phyloP scores from a whole-genome alignment of 2,888 invertebrate species.

The Trissolcus japonicus region DNA sequence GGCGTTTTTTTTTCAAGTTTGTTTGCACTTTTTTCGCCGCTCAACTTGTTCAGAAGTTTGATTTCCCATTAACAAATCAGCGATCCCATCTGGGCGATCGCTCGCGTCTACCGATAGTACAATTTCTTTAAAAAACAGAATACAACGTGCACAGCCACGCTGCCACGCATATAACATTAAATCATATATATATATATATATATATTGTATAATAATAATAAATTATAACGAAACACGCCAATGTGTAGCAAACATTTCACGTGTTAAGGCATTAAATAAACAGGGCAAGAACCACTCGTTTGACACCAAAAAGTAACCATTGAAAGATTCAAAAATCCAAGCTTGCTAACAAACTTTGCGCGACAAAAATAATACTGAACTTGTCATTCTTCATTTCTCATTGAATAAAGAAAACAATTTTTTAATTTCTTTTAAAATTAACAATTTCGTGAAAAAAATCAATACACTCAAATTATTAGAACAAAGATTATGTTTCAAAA shows the following conservation, averaged over 20 bases:
- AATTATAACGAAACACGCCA: constrained; percentile 26
- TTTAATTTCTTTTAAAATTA: too few species aligned
- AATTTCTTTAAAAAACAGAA: constrained; percentile 50
- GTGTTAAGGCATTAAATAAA: constrained; percentile 35
- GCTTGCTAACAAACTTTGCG: neutral
- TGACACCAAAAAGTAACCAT: constrained; percentile 35
- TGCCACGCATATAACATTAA: constrained; percentile 10
- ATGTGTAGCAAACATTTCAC: constrained; percentile 46
- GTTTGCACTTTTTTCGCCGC: constrained; percentile 14
- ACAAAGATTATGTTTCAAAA: neutral
- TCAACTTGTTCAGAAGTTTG: constrained; percentile 22
- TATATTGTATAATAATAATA: constrained; percentile 23
- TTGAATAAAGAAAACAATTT: neutral
- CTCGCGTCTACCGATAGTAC: constrained; percentile 57
- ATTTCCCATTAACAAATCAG: constrained; percentile 39
- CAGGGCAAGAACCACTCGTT: constrained; percentile 14
- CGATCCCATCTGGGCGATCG: constrained; percentile 44
- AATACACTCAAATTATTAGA: neutral
- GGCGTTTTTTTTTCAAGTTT: neutral
- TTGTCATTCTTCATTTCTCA: constrained; percentile 16
- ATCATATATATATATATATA: constrained; percentile 26
- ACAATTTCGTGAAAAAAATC: too few species aligned
- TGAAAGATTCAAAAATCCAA: constrained; percentile 14
- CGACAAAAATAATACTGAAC: neutral
- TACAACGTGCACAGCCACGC: neutral